phyloP scores from a whole-genome alignment of 2,888 invertebrate genomes.

The Calephelis perditalis region DNA sequence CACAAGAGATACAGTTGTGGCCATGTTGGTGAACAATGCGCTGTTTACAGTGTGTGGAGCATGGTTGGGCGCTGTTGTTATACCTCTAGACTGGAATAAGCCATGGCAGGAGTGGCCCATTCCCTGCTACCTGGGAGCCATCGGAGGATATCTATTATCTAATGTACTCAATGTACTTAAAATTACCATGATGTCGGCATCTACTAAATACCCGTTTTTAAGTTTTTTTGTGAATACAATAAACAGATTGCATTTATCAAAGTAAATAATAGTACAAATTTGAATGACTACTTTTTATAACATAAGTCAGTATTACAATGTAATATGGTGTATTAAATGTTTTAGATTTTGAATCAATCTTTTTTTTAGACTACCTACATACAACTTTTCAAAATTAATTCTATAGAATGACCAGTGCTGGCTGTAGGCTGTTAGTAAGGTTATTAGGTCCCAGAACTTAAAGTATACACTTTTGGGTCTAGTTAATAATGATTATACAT shows the following conservation, averaged over 20 bases:
- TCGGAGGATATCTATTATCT: slow-evolving; percentile 78
- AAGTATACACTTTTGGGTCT: too few relatives aligned
- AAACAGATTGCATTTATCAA: slow-evolving; percentile 46
- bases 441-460: too few relatives aligned
- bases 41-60: slow-evolving; percentile 83
- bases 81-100: slow-evolving; percentile 94
- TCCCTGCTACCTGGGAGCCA: slow-evolving; percentile 83
- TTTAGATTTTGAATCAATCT: not conserved
- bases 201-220: slow-evolving; percentile 55
- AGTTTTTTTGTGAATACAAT: slow-evolving; percentile 48
- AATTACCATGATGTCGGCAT: slow-evolving; percentile 51
- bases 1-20: slow-evolving; percentile 69
- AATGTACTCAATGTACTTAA: slow-evolving; percentile 75
- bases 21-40: slow-evolving; percentile 78
- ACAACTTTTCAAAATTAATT: too few relatives aligned
- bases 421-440: too few relatives aligned
- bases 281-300: slow-evolving; percentile 9
- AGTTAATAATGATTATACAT: too few relatives aligned
- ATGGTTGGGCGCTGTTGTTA: slow-evolving; percentile 90
- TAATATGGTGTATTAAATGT: not conserved
- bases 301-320: slow-evolving; percentile 10
- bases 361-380: too few relatives aligned
- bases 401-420: too few relatives aligned
- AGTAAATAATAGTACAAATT: slow-evolving; percentile 32
- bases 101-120: slow-evolving; percentile 92